These are phyloP conservation scores for Caprella mutica DNA, from an alignment of 2,888 invertebrate species.

Conservation along the genomic window DNA sequence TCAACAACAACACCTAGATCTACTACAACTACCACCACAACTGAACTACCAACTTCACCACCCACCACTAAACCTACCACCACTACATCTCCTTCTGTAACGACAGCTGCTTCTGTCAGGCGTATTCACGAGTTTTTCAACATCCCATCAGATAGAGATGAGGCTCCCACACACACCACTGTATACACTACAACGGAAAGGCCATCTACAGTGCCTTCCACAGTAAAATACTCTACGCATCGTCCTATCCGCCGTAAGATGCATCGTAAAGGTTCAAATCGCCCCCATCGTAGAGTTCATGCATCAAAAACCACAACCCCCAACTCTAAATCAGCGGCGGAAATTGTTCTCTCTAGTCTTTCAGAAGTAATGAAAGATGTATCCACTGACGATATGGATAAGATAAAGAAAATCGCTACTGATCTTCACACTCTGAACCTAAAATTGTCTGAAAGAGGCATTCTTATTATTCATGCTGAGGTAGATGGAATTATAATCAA, in stretches of 20 bases:
- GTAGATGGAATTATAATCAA: conserved; percentile 28
- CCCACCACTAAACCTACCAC: background rate
- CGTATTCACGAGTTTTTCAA: no score
- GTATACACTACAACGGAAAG: no score
- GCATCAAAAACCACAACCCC: background rate
- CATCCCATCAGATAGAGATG: no score
- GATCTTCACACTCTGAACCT: conserved; percentile 28
- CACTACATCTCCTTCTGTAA: background rate
- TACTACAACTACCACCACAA: conserved; percentile 7
- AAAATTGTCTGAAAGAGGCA: conserved; percentile 21
- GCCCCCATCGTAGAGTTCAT: background rate
- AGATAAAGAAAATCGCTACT: conserved; percentile 20
- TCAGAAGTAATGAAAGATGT: conserved; percentile 30
- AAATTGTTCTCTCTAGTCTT: conserved; percentile 28
- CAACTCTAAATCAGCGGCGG: conserved; percentile 17
- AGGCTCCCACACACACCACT: no score
- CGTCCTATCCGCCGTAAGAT: no score
- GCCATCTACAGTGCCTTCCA: no score
- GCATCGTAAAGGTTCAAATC: conserved; percentile 2
- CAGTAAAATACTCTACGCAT: no score
- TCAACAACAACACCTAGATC: background rate
- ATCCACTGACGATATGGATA: conserved; percentile 20
- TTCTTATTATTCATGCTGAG: conserved; percentile 32
- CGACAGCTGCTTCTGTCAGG: background rate
- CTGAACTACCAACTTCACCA: background rate